Base-by-base conservation (phyloP, 2,888 invertebrate genomes). In the Noctua janthe region DNA sequence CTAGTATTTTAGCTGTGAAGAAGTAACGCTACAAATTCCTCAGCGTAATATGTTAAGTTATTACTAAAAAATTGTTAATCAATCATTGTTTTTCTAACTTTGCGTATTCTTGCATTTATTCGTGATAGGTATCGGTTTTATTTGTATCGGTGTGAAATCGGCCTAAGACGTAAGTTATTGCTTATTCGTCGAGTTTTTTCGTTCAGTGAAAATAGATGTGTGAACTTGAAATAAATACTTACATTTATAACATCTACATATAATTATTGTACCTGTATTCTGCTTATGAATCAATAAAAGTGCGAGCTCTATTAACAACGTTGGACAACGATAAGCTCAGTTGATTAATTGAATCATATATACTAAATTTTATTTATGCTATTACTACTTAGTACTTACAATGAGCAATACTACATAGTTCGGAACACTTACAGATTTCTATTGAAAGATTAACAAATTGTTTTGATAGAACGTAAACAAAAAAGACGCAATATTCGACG, bases 401-500 rank as follows among this genome's bases (percentile, higher is more conserved):
- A 1, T 59, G 64, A 49, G 11, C 47, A 62, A 35, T 29, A 49
- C n/a, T 62, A 15, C 29, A 11, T 51, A 54, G 7, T 54, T 56
- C 5, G 23, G 0, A 64, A 23, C 1, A 56, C 20, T 66, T 20
- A 56, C 15, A 13, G 6, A 56, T 73, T 56, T 66, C n/a, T 6
- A 67, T 20, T 11, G n/a, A 59, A 35, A 43, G 47, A 54, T 70
- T 17, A 62, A n/a, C 6, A 1, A 17, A n/a, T n/a, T 49, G 6
- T 39, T 69, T 81, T 39, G 35, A 47, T 70, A 39, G n/a, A 47
- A 35, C 8, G 15, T 76, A 47, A 29, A 81, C 51, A 47, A 43
- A 80, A 81, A 10, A 62, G 7, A 64, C 4, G 4, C 17, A 76
- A 71, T 76, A 7, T 2, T 5, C 0, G 17, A 62, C 17, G 76